A percentile compares a stretch with the other conserved stretches of the same genome.
Evolutionary conservation across 1,140 invertebrate species (phyloP).

Genomic region (Cyclargus thomasi): DNA sequence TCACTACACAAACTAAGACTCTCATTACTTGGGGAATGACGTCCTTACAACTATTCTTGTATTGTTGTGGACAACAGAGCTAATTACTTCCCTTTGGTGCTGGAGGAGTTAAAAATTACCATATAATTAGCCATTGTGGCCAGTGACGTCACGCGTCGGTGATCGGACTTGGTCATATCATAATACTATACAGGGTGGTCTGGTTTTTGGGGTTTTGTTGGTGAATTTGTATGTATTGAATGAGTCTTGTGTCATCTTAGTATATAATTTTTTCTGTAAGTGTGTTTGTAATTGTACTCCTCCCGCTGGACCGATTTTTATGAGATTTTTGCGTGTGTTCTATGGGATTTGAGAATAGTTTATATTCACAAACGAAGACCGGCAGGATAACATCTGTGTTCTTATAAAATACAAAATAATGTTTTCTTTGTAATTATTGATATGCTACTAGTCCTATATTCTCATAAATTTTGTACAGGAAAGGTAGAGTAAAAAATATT

Average conservation of each 20-base stretch:
- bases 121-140: constrained; percentile 32
- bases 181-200: constrained; percentile 37
- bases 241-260: not conserved
- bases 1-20: constrained; percentile 1
- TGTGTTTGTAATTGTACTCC: too few relatives aligned
- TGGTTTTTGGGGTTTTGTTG: not conserved
- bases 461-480: too few relatives aligned
- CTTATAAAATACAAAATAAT: too few relatives aligned
- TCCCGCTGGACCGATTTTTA: too few relatives aligned
- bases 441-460: too few relatives aligned
- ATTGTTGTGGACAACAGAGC: constrained; percentile 8
- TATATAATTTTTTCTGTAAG: not conserved
- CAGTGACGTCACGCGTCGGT: constrained; percentile 46
- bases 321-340: too few relatives aligned
- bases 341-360: too few relatives aligned
- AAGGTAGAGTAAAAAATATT: too few relatives aligned
- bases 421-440: too few relatives aligned
- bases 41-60: constrained; percentile 4
- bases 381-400: too few relatives aligned
- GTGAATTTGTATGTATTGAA: not conserved
- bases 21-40: constrained; percentile 10
- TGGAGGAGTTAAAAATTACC: constrained; percentile 9
- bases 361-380: too few relatives aligned
- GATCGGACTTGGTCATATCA: constrained; percentile 42
- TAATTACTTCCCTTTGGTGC: constrained; percentile 5